Evolutionary conservation across 2,797 vertebrate species (phyloP).

Genomic region (Coilia nasus): DNA sequence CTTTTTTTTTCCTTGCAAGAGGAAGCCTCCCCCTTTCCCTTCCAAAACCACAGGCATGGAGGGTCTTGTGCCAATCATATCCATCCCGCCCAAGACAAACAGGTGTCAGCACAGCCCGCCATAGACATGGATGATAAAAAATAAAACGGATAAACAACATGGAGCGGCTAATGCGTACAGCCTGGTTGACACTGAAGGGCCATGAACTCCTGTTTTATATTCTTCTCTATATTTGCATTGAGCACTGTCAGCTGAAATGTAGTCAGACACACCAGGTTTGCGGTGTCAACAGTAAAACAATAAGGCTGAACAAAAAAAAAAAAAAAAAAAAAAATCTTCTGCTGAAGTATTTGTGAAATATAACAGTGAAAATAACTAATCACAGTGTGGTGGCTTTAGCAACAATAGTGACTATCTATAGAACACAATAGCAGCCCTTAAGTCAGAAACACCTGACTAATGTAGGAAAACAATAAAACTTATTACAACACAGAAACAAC

Average conservation of each 20-base stretch:
- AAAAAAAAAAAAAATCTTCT: not conserved
- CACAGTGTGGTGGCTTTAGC: not conserved
- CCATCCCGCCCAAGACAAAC: slow-evolving; percentile 8
- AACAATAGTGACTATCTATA: too few relatives aligned
- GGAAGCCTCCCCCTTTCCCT: not conserved
- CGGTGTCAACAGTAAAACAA: not conserved
- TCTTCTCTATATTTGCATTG: too few relatives aligned
- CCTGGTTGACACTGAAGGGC: too few relatives aligned
- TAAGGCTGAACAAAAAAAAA: not conserved
- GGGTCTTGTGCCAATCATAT: not conserved
- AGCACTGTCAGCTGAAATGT: too few relatives aligned
- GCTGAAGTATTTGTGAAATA: not conserved
- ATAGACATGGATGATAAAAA: too few relatives aligned
- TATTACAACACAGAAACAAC: too few relatives aligned
- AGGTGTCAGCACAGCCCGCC: slow-evolving; percentile 3
- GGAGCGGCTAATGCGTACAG: too few relatives aligned
- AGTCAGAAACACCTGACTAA: too few relatives aligned
- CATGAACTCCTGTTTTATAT: too few relatives aligned
- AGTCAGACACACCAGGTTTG: not conserved
- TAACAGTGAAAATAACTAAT: not conserved
- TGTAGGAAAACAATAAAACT: too few relatives aligned
- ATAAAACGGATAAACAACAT: too few relatives aligned
- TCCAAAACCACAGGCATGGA: slow-evolving; percentile 23
- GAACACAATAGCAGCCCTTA: too few relatives aligned
- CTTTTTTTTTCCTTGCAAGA: not conserved